A percentile compares a stretch with the other conserved stretches of the same genome.
Conservation (phyloP, 2,888 invertebrate genomes). For the Polymixis flavicincta region DNA sequence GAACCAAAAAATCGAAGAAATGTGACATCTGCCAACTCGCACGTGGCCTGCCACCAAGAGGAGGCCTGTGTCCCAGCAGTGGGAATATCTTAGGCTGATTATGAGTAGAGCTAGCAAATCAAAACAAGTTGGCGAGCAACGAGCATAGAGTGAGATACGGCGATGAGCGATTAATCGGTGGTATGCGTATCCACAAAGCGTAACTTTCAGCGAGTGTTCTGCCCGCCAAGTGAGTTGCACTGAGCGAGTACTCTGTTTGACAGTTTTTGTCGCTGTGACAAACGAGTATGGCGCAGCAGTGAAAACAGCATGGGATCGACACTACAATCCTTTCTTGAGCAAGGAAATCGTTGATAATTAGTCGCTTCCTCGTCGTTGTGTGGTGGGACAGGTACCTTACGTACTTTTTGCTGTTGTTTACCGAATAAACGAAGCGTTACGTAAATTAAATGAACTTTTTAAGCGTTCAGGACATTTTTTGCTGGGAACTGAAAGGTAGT, state of each 20-base stretch:
- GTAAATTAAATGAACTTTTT: conserved; percentile 29
- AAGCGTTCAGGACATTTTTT: conserved; percentile 1
- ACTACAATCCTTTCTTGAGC: neutral
- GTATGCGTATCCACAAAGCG: neutral
- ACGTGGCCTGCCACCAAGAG: too few relatives aligned
- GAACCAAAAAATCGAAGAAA: too few relatives aligned
- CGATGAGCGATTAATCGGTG: neutral
- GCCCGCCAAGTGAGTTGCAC: neutral
- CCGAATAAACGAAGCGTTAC: conserved; percentile 46
- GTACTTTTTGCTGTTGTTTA: conserved; percentile 52
- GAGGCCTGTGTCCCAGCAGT: too few relatives aligned
- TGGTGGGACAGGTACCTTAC: neutral
- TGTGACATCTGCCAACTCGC: too few relatives aligned
- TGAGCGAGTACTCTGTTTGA: neutral
- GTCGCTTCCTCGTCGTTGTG: neutral
- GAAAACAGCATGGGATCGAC: neutral
- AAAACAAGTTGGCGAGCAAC: neutral
- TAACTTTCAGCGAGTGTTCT: neutral
- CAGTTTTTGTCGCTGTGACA: neutral
- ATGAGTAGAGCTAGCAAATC: neutral
- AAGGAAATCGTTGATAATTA: neutral
- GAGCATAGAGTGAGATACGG: neutral
- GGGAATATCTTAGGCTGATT: too few relatives aligned
- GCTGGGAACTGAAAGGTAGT: too few relatives aligned
- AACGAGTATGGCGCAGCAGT: neutral